Evolutionary conservation across 1,140 invertebrate genomes (phyloP).

Genomic region (Centruroides sculpturatus): DNA sequence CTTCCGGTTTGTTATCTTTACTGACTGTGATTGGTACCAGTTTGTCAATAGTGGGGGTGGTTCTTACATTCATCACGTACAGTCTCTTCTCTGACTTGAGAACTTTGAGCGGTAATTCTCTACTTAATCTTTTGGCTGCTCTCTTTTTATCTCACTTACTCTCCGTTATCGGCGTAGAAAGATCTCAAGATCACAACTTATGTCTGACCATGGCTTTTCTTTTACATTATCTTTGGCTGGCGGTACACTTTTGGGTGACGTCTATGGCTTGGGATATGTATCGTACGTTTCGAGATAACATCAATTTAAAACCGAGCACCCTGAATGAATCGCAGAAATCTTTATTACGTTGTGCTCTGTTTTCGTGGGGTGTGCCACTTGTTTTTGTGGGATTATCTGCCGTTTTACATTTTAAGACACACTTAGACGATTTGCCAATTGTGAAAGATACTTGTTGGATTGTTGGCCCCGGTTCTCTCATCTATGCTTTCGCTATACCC

Average conservation of each 20-base stretch:
- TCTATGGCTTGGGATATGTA: slow-evolving; percentile 42
- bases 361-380: background rate
- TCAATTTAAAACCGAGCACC: slow-evolving; percentile 20
- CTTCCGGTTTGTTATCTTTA: slow-evolving; percentile 23
- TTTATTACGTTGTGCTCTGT: background rate
- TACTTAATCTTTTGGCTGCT: slow-evolving; percentile 49
- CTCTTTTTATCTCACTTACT: slow-evolving; percentile 50
- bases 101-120: slow-evolving; percentile 44
- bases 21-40: slow-evolving; percentile 48
- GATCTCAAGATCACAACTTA: slow-evolving; percentile 43
- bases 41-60: slow-evolving; percentile 47
- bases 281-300: slow-evolving; percentile 21
- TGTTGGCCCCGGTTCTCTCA: slow-evolving; percentile 14
- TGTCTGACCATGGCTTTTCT: slow-evolving; percentile 44
- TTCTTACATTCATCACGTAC: slow-evolving; percentile 54
- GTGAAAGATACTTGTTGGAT: background rate
- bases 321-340: background rate
- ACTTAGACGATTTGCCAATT: background rate
- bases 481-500: slow-evolving; percentile 33
- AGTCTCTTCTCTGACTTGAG: slow-evolving; percentile 50
- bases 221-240: slow-evolving; percentile 43
- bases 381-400: slow-evolving; percentile 9
- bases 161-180: slow-evolving; percentile 52
- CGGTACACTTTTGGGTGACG: slow-evolving; percentile 44
- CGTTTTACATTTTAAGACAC: background rate